Conservation (phyloP, 2,797 vertebrate genomes). For the Carduelis carduelis region DNA sequence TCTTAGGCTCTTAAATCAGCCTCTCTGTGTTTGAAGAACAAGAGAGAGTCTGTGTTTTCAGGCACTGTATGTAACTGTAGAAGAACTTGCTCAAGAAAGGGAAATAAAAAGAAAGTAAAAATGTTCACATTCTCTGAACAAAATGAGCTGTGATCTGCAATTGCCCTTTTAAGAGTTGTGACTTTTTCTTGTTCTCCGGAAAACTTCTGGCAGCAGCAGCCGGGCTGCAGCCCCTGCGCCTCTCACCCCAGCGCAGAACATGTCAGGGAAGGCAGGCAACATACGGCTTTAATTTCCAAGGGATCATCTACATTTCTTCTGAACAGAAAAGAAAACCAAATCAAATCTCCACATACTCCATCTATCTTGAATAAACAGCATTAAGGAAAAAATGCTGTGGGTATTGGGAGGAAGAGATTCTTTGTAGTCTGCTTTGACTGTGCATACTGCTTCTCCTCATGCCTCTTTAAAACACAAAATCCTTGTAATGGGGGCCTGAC, state of each 20-base stretch:
- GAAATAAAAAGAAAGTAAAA: constrained; percentile 45
- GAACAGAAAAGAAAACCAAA: constrained; percentile 36
- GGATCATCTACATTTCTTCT: constrained; percentile 67
- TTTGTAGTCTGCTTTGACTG: constrained; percentile 10
- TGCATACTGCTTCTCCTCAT: background rate
- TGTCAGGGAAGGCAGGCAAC: constrained; percentile 49
- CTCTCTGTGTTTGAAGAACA: constrained; percentile 1
- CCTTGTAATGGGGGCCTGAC: background rate
- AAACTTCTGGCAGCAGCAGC: constrained; percentile 36
- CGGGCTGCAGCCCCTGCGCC: constrained; percentile 39
- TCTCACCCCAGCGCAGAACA: constrained; percentile 27
- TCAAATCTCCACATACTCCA: constrained; percentile 51
- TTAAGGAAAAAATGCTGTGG: constrained; percentile 6
- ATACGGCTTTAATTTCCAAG: constrained; percentile 71
- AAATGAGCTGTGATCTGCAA: constrained; percentile 56
- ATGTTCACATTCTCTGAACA: background rate
- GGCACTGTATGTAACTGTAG: constrained; percentile 15
- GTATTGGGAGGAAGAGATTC: constrained; percentile 1
- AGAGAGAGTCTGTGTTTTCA: constrained; percentile 31
- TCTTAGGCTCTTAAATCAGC: constrained; percentile 32
- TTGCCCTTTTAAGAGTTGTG: constrained; percentile 59
- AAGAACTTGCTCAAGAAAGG: constrained; percentile 37
- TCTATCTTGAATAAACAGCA: constrained; percentile 56
- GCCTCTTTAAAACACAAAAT: background rate
- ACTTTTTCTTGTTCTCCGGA: constrained; percentile 50